Evolutionary conservation across 2,797 vertebrate genomes (phyloP).

Genomic region (Rhynchotus rufescens): DNA sequence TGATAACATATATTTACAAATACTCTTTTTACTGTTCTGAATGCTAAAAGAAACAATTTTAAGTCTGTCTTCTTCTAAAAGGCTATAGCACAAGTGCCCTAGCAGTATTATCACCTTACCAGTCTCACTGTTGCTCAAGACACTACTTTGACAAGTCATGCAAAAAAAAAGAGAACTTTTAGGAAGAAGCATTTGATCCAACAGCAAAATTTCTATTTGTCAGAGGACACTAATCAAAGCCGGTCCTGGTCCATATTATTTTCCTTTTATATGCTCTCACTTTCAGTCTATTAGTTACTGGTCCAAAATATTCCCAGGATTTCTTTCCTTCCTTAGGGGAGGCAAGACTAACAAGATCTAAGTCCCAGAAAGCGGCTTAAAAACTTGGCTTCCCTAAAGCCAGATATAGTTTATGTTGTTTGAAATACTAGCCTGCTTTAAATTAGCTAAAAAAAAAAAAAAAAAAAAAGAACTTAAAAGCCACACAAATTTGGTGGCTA

Average conservation of each 20-base stretch:
- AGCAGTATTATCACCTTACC: neutral
- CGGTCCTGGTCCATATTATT: neutral
- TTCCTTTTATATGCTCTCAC: neutral
- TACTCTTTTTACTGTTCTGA: neutral
- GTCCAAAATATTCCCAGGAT: neutral
- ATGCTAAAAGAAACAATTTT: neutral
- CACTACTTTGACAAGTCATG: neutral
- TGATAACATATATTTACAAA: neutral
- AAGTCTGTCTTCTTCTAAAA: neutral
- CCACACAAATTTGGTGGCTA: neutral
- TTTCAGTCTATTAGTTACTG: neutral
- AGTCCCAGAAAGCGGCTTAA: neutral
- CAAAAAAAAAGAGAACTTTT: neutral
- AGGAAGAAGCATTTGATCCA: neutral
- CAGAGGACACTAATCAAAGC: neutral
- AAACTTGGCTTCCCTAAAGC: neutral
- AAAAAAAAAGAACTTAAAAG: neutral
- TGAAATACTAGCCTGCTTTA: neutral
- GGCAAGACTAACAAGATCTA: neutral
- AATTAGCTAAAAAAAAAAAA: neutral
- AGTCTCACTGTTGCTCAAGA: neutral
- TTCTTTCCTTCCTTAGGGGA: neutral
- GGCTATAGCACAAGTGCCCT: neutral
- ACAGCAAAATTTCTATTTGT: neutral
- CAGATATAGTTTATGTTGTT: constrained; percentile 2